Evolutionary conservation across 2,113 vertebrate species (phyloP).

Genomic region (Erythrocercus mccallii): DNA sequence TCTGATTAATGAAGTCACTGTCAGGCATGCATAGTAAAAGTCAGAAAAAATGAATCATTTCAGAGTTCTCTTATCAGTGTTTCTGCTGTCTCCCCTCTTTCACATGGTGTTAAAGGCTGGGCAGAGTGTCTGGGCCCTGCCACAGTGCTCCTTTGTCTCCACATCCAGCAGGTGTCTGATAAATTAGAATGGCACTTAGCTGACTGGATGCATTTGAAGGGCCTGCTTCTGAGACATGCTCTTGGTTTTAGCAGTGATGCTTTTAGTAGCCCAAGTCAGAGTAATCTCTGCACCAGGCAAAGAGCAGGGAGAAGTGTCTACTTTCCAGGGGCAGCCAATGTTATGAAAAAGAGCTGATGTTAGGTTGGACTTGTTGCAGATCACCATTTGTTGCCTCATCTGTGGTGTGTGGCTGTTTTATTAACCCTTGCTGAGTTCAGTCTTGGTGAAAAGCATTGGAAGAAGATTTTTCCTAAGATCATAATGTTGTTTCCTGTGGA

Average conservation of each 20-base stretch:
- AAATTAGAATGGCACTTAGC: background rate
- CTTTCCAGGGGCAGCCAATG: background rate
- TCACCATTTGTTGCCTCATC: background rate
- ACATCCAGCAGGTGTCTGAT: background rate
- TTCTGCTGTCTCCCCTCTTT: background rate
- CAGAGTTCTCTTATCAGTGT: background rate
- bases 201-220: background rate
- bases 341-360: background rate
- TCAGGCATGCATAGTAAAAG: constrained; percentile 37
- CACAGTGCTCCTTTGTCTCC: background rate
- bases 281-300: background rate
- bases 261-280: background rate
- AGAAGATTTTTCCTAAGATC: background rate
- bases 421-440: background rate
- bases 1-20: constrained; percentile 14
- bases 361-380: background rate
- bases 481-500: background rate
- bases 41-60: constrained; percentile 43
- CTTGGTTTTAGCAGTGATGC: background rate
- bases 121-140: background rate
- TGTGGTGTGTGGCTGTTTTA: background rate
- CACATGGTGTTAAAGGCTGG: background rate
- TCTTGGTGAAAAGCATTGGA: background rate
- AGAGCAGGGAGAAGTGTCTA: background rate
- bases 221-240: background rate